These are phyloP conservation scores for Chorisops tibialis DNA, from an alignment of 2,888 invertebrate species.

Conservation along the genomic window DNA sequence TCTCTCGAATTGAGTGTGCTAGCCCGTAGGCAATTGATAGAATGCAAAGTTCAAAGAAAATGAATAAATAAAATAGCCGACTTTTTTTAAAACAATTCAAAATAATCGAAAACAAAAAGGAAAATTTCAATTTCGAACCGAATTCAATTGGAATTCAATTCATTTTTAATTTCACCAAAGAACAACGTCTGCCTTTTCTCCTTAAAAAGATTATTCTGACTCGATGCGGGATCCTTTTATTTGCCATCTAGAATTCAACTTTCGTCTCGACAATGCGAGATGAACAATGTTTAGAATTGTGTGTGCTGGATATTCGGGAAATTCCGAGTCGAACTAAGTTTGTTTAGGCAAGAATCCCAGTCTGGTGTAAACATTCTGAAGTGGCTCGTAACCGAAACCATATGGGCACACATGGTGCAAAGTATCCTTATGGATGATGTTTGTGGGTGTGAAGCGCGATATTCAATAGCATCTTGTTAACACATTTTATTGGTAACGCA, in stretches of 20 bases:
- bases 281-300: too few relatives aligned
- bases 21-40: too few relatives aligned
- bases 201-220: neutral
- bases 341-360: neutral
- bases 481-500: constrained; percentile 18
- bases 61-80: too few relatives aligned
- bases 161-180: neutral
- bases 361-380: constrained; percentile 4
- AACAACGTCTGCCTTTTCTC: neutral
- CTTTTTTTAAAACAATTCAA: neutral
- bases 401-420: constrained; percentile 13
- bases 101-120: neutral
- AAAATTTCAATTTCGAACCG: neutral
- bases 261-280: too few relatives aligned
- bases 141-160: neutral
- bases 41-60: too few relatives aligned
- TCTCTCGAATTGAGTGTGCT: too few relatives aligned
- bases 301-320: too few relatives aligned
- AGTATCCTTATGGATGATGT: constrained; percentile 14
- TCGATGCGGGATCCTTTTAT: constrained; percentile 1
- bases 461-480: constrained; percentile 8
- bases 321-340: neutral
- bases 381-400: constrained; percentile 4
- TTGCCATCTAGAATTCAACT: neutral
- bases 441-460: constrained; percentile 1